Conservation (phyloP, 2,797 vertebrate genomes). For the Zenarchopterus dispar region DNA sequence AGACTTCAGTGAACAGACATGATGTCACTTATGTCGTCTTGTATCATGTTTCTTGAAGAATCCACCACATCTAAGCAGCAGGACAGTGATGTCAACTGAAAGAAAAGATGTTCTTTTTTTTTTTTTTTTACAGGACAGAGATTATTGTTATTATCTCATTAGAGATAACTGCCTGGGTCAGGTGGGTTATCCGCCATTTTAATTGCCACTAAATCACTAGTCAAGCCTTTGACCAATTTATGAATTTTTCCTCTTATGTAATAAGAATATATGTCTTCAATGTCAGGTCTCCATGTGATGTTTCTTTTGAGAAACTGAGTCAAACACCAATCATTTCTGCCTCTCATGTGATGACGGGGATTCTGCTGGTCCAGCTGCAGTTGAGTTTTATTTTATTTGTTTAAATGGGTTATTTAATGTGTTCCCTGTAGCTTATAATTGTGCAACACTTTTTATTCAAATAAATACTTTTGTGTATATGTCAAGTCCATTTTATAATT, state of each 20-base stretch:
- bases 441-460: no score
- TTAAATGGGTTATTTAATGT: no score
- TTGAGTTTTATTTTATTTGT: neutral
- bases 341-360: neutral
- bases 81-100: slow-evolving; percentile 25
- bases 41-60: slow-evolving; percentile 19
- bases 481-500: no score
- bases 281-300: slow-evolving; percentile 33
- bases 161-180: slow-evolving; percentile 61
- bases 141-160: slow-evolving; percentile 60
- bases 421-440: no score
- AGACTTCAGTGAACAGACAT: no score
- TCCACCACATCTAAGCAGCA: slow-evolving; percentile 25
- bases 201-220: slow-evolving; percentile 59
- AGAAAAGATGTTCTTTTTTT: slow-evolving; percentile 23
- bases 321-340: slow-evolving; percentile 22
- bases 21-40: slow-evolving; percentile 2
- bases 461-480: no score
- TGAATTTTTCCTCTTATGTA: slow-evolving; percentile 38
- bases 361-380: neutral
- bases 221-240: slow-evolving; percentile 47
- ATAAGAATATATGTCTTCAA: slow-evolving; percentile 35
- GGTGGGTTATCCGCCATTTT: slow-evolving; percentile 60
- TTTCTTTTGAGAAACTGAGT: slow-evolving; percentile 29
- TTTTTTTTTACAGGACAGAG: slow-evolving; percentile 12